Conservation (phyloP, 2,113 vertebrate species). For the Anhinga rufa region DNA sequence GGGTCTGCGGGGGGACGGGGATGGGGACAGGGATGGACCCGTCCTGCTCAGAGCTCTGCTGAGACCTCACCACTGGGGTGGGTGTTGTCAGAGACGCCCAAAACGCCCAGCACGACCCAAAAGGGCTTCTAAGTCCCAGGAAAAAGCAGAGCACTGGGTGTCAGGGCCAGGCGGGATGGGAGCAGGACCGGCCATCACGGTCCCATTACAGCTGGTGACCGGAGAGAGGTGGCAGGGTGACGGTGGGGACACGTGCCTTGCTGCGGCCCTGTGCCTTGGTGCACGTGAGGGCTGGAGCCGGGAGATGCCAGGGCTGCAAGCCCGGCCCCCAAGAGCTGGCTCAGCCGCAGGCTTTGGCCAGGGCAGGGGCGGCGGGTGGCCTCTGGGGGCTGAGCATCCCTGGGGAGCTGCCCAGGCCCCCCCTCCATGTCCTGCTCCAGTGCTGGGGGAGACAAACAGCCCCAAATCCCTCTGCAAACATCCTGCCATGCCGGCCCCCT, state of each 20-base stretch:
- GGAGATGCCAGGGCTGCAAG: not conserved
- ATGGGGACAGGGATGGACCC: not conserved
- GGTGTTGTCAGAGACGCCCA: not conserved
- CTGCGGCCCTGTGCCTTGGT: not conserved
- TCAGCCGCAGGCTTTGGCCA: not conserved
- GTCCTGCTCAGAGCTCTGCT: not conserved
- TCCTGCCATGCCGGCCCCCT: not conserved
- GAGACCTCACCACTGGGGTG: not conserved
- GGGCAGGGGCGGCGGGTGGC: too few species aligned
- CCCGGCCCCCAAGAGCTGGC: not conserved
- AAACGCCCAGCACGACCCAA: not conserved
- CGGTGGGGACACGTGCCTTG: rapidly evolving
- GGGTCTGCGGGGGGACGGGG: not conserved
- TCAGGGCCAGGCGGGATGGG: rapidly evolving
- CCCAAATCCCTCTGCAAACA: not conserved
- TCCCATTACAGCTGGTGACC: not conserved
- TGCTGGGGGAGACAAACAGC: not conserved
- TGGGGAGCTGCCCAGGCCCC: rapidly evolving
- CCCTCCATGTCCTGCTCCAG: not conserved
- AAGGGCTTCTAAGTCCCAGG: not conserved
- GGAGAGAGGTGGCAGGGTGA: not conserved
- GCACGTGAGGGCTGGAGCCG: not conserved
- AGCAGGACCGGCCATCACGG: not conserved
- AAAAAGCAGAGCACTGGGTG: not conserved
- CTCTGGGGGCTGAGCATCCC: not conserved